Base-by-base conservation (phyloP, 2,113 vertebrate species). In the Petroica traversi region DNA sequence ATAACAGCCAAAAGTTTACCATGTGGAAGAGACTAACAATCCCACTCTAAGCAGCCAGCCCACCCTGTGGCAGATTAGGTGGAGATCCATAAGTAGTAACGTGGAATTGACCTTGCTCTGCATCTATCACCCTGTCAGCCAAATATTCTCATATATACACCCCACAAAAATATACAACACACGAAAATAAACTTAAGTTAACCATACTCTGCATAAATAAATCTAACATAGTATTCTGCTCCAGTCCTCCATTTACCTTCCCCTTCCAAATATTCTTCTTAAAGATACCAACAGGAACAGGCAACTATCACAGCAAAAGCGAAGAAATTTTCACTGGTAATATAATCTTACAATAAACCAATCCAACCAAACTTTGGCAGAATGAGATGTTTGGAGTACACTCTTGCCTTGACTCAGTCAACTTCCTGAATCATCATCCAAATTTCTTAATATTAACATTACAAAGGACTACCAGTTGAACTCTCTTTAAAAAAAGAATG, bases 151-250 rank as follows among this genome's bases (percentile, higher is more conserved):
- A 62, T 34, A 12, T 29, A 49, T 3, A 62, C 3, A 3, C 16
- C 13, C 34, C n/a, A 36, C 22, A 69, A 62, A 67, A 73, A 12
- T 29, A 49, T 3, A 62, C 3, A 3, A 14, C 13, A 33, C n/a
- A 36, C 22, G 66, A 62, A 67, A 73, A 1, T 16, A 71, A 89
- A 88, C n/a, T 26, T 18, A 45, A 15, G 29, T 64, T 82, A n/a
- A 46, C 31, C n/a, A 55, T 13, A 22, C 52, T n/a, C 19, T 55
- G 40, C 25, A 36, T 25, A 19, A 92, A 88, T 40, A 85, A 82
- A 72, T 18, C 15, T 18, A 2, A 0, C 7, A 18, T 0, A 29
- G 26, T 3, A 4, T 48, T 45, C 40, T 52, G 19, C 26, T 66
- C 28, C 33, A 19, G 33, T 62, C 12, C 10, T 61, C 38, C 58